A percentile compares a stretch with the other conserved stretches of the same genome.
Evolutionary conservation across 2,797 vertebrate genomes (phyloP).

Genomic region (Brachymystax lenok): DNA sequence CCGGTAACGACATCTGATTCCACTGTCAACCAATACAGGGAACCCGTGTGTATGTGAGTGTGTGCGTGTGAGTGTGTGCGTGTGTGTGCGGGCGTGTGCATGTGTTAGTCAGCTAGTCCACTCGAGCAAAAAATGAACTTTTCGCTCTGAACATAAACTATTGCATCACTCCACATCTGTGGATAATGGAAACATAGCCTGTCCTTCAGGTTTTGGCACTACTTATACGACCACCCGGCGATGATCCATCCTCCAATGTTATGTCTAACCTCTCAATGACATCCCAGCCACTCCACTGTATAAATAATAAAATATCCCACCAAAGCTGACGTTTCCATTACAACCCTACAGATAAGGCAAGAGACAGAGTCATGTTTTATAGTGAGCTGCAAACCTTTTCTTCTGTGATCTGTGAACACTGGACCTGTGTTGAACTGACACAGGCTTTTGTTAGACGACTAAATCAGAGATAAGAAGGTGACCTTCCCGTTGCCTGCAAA

Average conservation of each 20-base stretch:
- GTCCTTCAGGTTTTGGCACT: slow-evolving; percentile 21
- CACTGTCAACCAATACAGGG: slow-evolving; percentile 15
- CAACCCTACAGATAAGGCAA: slow-evolving; percentile 36
- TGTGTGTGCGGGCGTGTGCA: neutral
- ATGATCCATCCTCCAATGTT: slow-evolving; percentile 51
- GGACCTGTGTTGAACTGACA: slow-evolving; percentile 39
- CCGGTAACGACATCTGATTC: neutral
- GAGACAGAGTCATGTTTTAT: slow-evolving; percentile 60
- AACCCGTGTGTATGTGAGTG: neutral
- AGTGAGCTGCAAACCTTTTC: slow-evolving; percentile 31
- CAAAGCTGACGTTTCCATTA: slow-evolving; percentile 49
- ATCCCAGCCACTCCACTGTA: slow-evolving; percentile 22
- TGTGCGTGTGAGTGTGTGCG: slow-evolving; percentile 2
- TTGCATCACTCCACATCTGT: slow-evolving; percentile 35
- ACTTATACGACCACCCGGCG: slow-evolving; percentile 44
- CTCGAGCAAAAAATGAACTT: slow-evolving; percentile 23
- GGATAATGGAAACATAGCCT: neutral
- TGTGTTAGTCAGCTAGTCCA: neutral
- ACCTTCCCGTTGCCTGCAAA: neutral
- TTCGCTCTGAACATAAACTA: slow-evolving; percentile 45
- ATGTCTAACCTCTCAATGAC: slow-evolving; percentile 40
- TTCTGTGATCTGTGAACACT: slow-evolving; percentile 53
- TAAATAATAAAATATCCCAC: slow-evolving; percentile 53
- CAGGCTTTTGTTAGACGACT: slow-evolving; percentile 4
- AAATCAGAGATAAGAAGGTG: slow-evolving; percentile 16